Evolutionary conservation across 2,113 vertebrate species (phyloP).

Genomic region (Dipodomys stephensi): DNA sequence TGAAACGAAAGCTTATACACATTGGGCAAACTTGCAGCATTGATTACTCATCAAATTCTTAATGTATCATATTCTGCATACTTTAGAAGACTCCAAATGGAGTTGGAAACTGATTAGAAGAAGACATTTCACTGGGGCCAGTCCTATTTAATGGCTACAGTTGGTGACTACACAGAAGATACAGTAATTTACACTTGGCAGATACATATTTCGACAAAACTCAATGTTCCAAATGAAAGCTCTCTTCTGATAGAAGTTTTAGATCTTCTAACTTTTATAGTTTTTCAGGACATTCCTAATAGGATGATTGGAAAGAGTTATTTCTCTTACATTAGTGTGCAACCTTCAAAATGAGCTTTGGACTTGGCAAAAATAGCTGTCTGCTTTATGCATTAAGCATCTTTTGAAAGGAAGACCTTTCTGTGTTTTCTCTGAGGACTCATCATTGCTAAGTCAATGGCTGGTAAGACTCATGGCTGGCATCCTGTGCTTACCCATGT

Average conservation of each 20-base stretch:
- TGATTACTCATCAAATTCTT: conserved; percentile 38
- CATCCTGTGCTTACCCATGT: neutral
- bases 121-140: conserved; percentile 28
- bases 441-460: rapidly evolving
- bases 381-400: neutral
- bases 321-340: conserved; percentile 56
- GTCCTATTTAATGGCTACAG: neutral
- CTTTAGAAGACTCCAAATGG: neutral
- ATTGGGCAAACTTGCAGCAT: conserved; percentile 12
- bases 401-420: conserved; percentile 58
- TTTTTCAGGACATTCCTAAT: neutral
- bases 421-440: neutral
- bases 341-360: conserved; percentile 60
- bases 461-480: neutral
- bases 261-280: conserved; percentile 32
- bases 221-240: conserved; percentile 9
- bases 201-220: neutral
- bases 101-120: conserved; percentile 26
- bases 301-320: neutral
- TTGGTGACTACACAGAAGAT: neutral
- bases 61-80: conserved; percentile 43
- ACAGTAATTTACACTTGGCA: conserved; percentile 2
- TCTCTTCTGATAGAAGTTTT: neutral
- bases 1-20: conserved; percentile 35
- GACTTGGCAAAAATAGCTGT: conserved; percentile 9